Percentiles rank a stretch among this genome's conserved stretches.
These are phyloP conservation scores for Ctenicera cuprea DNA, from an alignment of 2,888 invertebrate species.

Conservation along the genomic window DNA sequence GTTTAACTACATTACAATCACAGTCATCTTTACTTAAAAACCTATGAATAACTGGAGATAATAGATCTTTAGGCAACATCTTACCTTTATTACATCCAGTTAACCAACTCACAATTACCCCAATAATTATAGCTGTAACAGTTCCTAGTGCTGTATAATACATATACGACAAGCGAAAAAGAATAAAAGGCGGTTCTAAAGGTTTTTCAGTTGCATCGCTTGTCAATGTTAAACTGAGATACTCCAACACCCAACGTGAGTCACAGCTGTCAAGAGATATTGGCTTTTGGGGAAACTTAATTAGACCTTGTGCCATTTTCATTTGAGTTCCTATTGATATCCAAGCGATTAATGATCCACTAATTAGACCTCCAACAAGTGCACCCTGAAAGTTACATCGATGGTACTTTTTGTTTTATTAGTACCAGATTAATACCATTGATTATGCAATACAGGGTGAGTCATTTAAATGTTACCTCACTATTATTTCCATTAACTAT, in stretches of 20 bases:
- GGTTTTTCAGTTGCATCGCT: conserved; percentile 51
- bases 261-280: conserved; percentile 78
- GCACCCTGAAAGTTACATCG: conserved; percentile 76
- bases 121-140: conserved; percentile 79
- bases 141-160: conserved; percentile 87
- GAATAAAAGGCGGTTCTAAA: conserved; percentile 76
- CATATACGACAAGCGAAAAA: conserved; percentile 85
- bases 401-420: too few relatives aligned
- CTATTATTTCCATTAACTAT: too few relatives aligned
- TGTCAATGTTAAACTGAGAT: conserved; percentile 62
- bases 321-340: conserved; percentile 83
- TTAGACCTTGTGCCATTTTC: conserved; percentile 79
- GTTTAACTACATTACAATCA: conserved; percentile 5
- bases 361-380: conserved; percentile 77
- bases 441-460: too few relatives aligned
- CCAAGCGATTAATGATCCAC: conserved; percentile 80
- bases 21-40: conserved; percentile 70
- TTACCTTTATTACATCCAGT: conserved; percentile 79
- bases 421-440: too few relatives aligned
- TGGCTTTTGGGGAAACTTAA: conserved; percentile 78
- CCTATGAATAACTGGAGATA: conserved; percentile 79
- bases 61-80: conserved; percentile 77
- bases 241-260: conserved; percentile 68
- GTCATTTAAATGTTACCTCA: too few relatives aligned
- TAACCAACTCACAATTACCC: conserved; percentile 81